Evolutionary conservation across 2,888 invertebrate genomes (phyloP).

Genomic region (Ischnura elegans): DNA sequence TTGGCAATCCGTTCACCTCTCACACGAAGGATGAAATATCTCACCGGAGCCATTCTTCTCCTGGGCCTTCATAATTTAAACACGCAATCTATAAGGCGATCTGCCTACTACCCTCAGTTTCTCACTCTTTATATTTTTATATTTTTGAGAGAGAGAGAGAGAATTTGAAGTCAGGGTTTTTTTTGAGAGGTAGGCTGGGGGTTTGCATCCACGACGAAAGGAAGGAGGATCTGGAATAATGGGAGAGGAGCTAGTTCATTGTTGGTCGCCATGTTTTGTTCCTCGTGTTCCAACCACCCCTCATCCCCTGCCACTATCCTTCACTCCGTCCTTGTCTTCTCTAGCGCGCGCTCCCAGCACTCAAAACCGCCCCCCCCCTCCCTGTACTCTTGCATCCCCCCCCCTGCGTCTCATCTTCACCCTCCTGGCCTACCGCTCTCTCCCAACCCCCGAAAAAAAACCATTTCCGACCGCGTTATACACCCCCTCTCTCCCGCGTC

Average conservation of each 20-base stretch:
- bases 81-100: conserved; percentile 24
- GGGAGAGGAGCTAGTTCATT: conserved; percentile 42
- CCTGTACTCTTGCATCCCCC: background rate
- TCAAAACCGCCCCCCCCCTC: background rate
- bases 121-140: background rate
- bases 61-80: conserved; percentile 18
- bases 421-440: background rate
- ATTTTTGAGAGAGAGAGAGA: background rate
- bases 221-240: background rate
- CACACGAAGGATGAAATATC: background rate
- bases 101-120: too few species aligned
- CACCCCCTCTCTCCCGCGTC: background rate
- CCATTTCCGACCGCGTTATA: background rate
- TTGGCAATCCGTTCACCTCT: conserved; percentile 10
- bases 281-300: background rate
- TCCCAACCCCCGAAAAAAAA: background rate
- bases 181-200: background rate
- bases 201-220: background rate
- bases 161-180: conserved; percentile 14
- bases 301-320: background rate
- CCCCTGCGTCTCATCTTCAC: background rate
- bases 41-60: conserved; percentile 1
- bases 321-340: background rate
- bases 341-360: background rate
- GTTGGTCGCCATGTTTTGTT: conserved; percentile 63